Conservation (phyloP, 2,888 invertebrate genomes). For the Biston stratarius region DNA sequence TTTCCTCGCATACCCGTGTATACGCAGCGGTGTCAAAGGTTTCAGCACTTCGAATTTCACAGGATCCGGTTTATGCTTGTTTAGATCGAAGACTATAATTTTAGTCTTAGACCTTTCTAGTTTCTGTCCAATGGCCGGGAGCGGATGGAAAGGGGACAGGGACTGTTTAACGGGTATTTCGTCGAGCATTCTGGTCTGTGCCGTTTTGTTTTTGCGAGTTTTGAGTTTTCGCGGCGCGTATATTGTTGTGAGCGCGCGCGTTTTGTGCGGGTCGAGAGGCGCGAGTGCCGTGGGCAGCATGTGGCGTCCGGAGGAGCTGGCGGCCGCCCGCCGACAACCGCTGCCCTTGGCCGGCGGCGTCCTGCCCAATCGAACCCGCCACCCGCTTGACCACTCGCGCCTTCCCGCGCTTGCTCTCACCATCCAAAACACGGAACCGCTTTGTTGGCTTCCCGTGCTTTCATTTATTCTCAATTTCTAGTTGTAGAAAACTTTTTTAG, state of each 20-base stretch:
- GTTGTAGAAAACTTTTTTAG: not conserved
- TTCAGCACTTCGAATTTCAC: slow-evolving; percentile 73
- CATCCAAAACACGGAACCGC: slow-evolving; percentile 22
- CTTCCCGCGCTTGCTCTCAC: slow-evolving; percentile 21
- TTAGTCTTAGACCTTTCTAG: slow-evolving; percentile 69
- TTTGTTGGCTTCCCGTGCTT: slow-evolving; percentile 18
- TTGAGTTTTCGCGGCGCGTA: slow-evolving; percentile 80
- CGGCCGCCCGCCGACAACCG: slow-evolving; percentile 73
- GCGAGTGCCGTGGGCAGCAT: slow-evolving; percentile 79
- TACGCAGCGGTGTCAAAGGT: slow-evolving; percentile 73
- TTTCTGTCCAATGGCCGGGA: slow-evolving; percentile 80
- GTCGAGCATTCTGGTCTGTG: slow-evolving; percentile 77
- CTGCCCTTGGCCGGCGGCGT: slow-evolving; percentile 65
- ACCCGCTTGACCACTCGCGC: slow-evolving; percentile 39
- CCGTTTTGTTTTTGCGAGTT: slow-evolving; percentile 72
- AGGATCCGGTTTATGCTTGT: slow-evolving; percentile 57
- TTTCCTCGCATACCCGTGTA: slow-evolving; percentile 66
- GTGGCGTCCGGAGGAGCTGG: slow-evolving; percentile 67
- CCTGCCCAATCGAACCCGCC: slow-evolving; percentile 47
- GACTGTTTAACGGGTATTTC: slow-evolving; percentile 69
- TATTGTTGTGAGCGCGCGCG: slow-evolving; percentile 79
- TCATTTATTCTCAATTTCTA: not conserved
- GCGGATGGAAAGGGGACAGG: slow-evolving; percentile 78
- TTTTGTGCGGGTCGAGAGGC: slow-evolving; percentile 72
- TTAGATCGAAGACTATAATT: slow-evolving; percentile 75